Evolutionary conservation across 2,113 vertebrate species (phyloP).

Genomic region (Thomomys bottae): DNA sequence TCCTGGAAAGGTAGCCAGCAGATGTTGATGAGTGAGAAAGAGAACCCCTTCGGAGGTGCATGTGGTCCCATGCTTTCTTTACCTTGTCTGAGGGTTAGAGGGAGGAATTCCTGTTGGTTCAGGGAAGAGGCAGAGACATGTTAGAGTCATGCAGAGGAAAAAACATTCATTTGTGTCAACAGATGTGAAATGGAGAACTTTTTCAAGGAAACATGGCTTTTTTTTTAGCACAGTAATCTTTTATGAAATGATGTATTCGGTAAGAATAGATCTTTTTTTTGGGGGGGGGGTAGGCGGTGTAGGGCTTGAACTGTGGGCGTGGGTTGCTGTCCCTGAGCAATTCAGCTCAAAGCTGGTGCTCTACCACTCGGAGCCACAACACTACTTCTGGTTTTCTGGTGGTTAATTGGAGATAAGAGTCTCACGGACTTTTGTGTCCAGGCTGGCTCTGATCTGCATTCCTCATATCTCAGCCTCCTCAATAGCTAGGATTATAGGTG

Average conservation of each 20-base stretch:
- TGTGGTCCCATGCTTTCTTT: neutral
- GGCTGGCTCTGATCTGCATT: no score
- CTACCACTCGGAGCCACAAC: no score
- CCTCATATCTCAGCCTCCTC: no score
- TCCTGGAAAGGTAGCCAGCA: slow-evolving; percentile 46
- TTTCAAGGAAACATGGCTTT: slow-evolving; percentile 2
- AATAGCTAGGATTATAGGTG: no score
- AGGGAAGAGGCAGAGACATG: neutral
- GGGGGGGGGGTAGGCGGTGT: no score
- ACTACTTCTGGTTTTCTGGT: no score
- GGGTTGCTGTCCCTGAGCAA: no score
- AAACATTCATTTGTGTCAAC: neutral
- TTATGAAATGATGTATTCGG: neutral
- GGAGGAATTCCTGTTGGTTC: neutral
- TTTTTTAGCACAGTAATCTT: neutral
- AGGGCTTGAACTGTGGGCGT: no score
- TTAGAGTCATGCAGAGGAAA: neutral
- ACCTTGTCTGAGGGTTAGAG: neutral
- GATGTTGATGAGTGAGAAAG: slow-evolving; percentile 30
- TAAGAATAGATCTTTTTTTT: neutral
- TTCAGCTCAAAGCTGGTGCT: no score
- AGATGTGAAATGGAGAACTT: neutral
- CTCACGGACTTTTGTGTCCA: no score
- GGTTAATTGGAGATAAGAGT: no score
- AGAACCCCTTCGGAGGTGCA: neutral